Base-by-base conservation (phyloP, 2,113 vertebrate genomes). In the Sterrhoptilus dennistouni region DNA sequence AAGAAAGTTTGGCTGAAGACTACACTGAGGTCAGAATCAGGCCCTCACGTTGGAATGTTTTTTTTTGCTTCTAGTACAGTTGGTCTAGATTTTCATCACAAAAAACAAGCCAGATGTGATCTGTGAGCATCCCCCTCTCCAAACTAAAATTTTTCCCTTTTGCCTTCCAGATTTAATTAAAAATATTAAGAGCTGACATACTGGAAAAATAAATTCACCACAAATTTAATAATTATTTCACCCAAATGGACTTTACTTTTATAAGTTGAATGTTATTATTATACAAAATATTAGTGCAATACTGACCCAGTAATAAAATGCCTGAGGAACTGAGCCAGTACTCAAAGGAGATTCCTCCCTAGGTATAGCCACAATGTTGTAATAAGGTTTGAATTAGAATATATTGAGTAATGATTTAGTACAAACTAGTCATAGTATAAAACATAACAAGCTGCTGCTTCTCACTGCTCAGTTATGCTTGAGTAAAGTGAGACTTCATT, bases 401-500 rank as follows among this genome's bases (percentile, higher is more conserved):
- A 81, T 47, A 70, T 5, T 71, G 36, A 63, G 29, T 61, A 28
- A 54, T 71, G n/a, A 28, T 33, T 75, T 63, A 59, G 33, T 1
- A 6, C 27, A 27, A 83, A 38, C 35, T 10, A 54, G 19, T 49
- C 20, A 42, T 35, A 11, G 29, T 52, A 56, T 44, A 71, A 92
- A 87, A 33, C 16, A 19, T 59, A 77, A 71, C 16, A 69, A 64
- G 20, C 31, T 84, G 40, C 75, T 77, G 6, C 42, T 91, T 89
- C 66, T 83, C 40, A 15, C 87, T 82, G 31, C 38, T 61, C 86
- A 96, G 94, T 93, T 97, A 49, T 92, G 94, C 79, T 96, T 98
- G 76, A 98, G 91, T 92, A 93, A 98, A 91, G 97, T 97, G 92
- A 96, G 96, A 95, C 76, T 65, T 42, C 96, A 97, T 88, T 86